Base-by-base conservation (phyloP, 2,888 invertebrate species). In the Diaphora mendica region DNA sequence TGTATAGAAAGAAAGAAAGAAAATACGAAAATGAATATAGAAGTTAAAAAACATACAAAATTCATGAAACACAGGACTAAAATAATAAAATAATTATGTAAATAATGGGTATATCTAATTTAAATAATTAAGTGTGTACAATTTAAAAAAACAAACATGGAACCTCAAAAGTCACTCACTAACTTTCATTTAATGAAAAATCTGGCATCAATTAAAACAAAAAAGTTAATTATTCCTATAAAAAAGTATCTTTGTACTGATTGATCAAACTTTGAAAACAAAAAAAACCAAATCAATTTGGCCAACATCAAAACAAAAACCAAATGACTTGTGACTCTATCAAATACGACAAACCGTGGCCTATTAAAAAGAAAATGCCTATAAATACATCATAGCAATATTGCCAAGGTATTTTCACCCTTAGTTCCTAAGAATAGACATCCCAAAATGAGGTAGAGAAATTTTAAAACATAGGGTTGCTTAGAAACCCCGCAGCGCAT, bases 311-410 rank as follows among this genome's bases (percentile, higher is more conserved):
- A 81, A 79, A 81, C 79, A 85, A 80, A 76, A 79, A 82, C 79
- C 84, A 86, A 86, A 78, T 74, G 75, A 82, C 51, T 68, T 83
- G 79, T 82, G 77, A 74, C 81, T 87, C 82, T 77, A 87, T 90
- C 81, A 87, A 85, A 82, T 64, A 80, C 84, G 83, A 85, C 82
- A 83, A 83, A 84, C 65, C 23, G 42, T 17, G 26, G 9, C 44
- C 70, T 44, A 78, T 79, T 76, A 74, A 78, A 74, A 74, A 68
- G 17, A 33, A 67, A 77, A 75, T 64, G 26, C 11, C 3, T 35
- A 0, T 26, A 65, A 35, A 75, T 72, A 64, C 39, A 26, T 80
- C 68, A 73, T 33, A 62, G 15, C 13, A 68, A 39, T 64, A 44
- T 59, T 72, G 74, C 68, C 55, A 73, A 48, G n/a, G 55, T 66